Conservation (phyloP, 2,888 invertebrate species). For the Ectobius pallidus region DNA sequence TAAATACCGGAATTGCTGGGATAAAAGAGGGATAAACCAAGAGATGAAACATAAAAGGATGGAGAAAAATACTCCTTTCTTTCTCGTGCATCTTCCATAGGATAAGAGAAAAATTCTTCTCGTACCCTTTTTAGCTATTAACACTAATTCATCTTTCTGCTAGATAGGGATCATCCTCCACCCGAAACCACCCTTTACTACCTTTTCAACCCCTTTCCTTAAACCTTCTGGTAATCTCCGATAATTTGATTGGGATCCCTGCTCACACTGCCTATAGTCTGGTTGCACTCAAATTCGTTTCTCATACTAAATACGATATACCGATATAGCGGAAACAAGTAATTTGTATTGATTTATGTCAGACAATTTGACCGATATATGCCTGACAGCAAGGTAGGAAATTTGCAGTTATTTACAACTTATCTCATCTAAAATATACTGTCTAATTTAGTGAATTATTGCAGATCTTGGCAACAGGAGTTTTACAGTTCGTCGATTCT, state of each 20-base stretch:
- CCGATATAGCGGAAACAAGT: no score
- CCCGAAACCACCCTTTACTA: slow-evolving; percentile 22
- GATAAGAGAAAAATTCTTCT: background rate
- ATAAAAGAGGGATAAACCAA: slow-evolving; percentile 8
- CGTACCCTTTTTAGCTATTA: slow-evolving; percentile 37
- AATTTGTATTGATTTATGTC: no score
- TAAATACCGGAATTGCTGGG: background rate
- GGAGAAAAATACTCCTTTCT: background rate
- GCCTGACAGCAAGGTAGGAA: no score
- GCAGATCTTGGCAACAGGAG: no score
- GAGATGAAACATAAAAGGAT: slow-evolving; percentile 7
- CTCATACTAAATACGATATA: background rate
- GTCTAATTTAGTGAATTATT: no score
- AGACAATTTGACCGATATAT: no score
- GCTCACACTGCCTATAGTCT: slow-evolving; percentile 1
- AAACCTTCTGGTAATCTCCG: slow-evolving; percentile 39
- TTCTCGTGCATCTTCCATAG: background rate
- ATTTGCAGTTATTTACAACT: no score
- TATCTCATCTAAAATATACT: no score
- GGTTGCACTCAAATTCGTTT: slow-evolving; percentile 7
- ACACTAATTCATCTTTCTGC: slow-evolving; percentile 40
- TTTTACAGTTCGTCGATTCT: no score
- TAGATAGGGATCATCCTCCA: slow-evolving; percentile 34
- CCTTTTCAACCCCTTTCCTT: slow-evolving; percentile 25
- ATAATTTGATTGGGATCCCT: slow-evolving; percentile 40